These are phyloP conservation scores for Pempheris klunzingeri DNA, from an alignment of 2,797 vertebrate species.

Conservation along the genomic window DNA sequence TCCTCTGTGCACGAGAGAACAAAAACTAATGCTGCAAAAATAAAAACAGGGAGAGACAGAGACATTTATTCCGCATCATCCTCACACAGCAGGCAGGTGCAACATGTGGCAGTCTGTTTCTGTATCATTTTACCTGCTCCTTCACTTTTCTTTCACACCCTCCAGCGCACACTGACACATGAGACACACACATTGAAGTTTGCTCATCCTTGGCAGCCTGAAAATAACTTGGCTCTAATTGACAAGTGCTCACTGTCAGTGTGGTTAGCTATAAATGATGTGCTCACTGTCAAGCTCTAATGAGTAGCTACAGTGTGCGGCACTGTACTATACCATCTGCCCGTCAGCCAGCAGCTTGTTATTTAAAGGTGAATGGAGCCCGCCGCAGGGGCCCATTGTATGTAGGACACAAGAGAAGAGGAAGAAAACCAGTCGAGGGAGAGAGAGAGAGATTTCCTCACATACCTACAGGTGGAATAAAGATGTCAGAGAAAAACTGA, in stretches of 20 bases:
- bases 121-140: constrained; percentile 29
- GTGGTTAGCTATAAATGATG: constrained; percentile 46
- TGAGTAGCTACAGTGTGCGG: constrained; percentile 62
- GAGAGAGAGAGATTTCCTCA: constrained; percentile 11
- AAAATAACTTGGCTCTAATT: constrained; percentile 76
- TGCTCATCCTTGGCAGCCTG: constrained; percentile 51
- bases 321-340: constrained; percentile 58
- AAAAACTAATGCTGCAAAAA: neutral
- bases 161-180: neutral
- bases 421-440: constrained; percentile 12
- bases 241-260: constrained; percentile 65
- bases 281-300: constrained; percentile 63
- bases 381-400: constrained; percentile 55
- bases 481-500: constrained; percentile 30
- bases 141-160: constrained; percentile 51
- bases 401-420: constrained; percentile 60
- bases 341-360: constrained; percentile 70
- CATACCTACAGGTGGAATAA: constrained; percentile 62
- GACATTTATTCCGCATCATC: constrained; percentile 19
- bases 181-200: constrained; percentile 60
- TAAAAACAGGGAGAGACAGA: neutral
- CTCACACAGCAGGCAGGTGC: constrained; percentile 53
- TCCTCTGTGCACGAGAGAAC: neutral
- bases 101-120: constrained; percentile 64
- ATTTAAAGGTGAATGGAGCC: constrained; percentile 74